phyloP scores from a whole-genome alignment of 1,140 invertebrate species.

The Riptortus pedestris region DNA sequence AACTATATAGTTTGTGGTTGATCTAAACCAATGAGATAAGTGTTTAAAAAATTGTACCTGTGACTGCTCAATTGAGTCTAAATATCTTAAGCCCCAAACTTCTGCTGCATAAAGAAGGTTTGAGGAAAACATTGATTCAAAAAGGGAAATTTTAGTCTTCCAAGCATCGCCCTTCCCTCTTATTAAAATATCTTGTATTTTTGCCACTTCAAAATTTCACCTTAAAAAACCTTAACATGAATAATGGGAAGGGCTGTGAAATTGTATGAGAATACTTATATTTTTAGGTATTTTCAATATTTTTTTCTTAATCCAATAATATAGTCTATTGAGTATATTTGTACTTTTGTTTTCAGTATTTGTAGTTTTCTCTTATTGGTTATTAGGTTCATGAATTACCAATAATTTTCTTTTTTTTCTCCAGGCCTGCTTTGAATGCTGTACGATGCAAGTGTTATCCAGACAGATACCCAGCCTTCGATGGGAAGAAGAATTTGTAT shows the following conservation, averaged over 20 bases:
- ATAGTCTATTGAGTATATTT: not conserved
- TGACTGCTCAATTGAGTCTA: too few relatives aligned
- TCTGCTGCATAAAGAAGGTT: too few relatives aligned
- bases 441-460: constrained; percentile 34
- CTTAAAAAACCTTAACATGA: too few relatives aligned
- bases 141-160: too few relatives aligned
- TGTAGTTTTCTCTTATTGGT: not conserved
- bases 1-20: too few relatives aligned
- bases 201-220: too few relatives aligned
- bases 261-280: not conserved
- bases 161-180: too few relatives aligned
- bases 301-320: not conserved
- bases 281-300: not conserved
- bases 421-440: constrained; percentile 34
- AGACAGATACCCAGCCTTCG: constrained; percentile 49
- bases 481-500: constrained; percentile 59
- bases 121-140: too few relatives aligned
- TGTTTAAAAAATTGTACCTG: too few relatives aligned
- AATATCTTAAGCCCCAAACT: too few relatives aligned
- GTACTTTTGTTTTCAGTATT: not conserved
- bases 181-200: too few relatives aligned
- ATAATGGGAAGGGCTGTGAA: not conserved
- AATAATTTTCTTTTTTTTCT: constrained; percentile 6
- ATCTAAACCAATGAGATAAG: too few relatives aligned
- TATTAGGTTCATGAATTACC: not conserved